phyloP scores from a whole-genome alignment of 2,888 invertebrate species.

The Trachelus tabidus region DNA sequence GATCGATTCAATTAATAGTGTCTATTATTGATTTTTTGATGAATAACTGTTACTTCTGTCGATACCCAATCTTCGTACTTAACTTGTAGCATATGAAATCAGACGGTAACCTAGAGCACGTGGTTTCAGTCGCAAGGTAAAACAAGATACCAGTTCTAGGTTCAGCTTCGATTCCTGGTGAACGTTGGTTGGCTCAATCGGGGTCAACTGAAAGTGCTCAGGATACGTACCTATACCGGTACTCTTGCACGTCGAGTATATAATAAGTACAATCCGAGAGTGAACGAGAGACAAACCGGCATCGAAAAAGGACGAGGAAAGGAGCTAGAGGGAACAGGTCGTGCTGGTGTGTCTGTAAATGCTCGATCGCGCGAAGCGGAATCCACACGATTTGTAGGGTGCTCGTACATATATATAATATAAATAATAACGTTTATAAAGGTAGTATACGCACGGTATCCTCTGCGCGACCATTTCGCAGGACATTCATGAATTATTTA shows the following conservation, averaged over 20 bases:
- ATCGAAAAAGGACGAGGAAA: background rate
- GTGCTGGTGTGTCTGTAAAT: background rate
- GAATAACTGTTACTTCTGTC: background rate
- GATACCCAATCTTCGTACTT: background rate
- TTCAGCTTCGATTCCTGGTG: conserved; percentile 9
- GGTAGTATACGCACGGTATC: background rate
- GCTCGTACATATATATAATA: background rate
- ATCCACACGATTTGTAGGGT: background rate
- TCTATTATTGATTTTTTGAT: background rate
- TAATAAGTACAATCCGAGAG: background rate
- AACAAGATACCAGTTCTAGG: background rate
- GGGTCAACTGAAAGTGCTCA: conserved; percentile 24
- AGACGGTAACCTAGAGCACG: background rate
- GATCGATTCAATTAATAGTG: background rate
- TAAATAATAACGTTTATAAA: background rate
- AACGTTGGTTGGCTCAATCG: conserved; percentile 14
- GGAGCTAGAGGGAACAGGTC: background rate
- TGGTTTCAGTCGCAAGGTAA: conserved; percentile 4
- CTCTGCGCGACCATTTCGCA: background rate
- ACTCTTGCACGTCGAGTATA: background rate
- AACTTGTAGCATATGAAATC: background rate
- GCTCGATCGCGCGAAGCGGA: background rate
- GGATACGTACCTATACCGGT: conserved; percentile 4
- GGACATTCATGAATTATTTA: background rate
- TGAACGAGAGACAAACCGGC: background rate